These are phyloP conservation scores for Pimpla rufipes DNA, from an alignment of 2,888 invertebrate genomes.

Conservation along the genomic window DNA sequence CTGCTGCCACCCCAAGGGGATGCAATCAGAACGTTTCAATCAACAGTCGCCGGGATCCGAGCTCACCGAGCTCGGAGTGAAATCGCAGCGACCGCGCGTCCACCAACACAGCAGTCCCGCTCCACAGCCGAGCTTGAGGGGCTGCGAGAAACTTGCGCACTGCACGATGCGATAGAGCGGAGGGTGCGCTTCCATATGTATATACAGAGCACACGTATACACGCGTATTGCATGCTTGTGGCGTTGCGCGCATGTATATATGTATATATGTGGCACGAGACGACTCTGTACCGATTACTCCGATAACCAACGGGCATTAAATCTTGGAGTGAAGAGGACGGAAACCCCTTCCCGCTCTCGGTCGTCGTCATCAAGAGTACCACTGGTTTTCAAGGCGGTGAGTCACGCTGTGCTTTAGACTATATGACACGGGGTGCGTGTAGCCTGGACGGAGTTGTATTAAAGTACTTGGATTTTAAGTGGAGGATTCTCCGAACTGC, in stretches of 20 bases:
- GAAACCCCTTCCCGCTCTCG: slow-evolving; percentile 67
- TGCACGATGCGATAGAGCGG: slow-evolving; percentile 15
- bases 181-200: slow-evolving; percentile 34
- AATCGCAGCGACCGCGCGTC: slow-evolving; percentile 59
- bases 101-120: slow-evolving; percentile 8
- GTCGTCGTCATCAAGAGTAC: slow-evolving; percentile 50
- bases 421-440: background rate
- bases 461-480: slow-evolving; percentile 33
- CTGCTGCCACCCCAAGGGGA: slow-evolving; percentile 81
- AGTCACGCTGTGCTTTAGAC: slow-evolving; percentile 50
- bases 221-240: background rate
- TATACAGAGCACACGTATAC: slow-evolving; percentile 18
- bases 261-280: slow-evolving; percentile 65
- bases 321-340: slow-evolving; percentile 81
- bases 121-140: slow-evolving; percentile 30
- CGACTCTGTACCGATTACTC: slow-evolving; percentile 80
- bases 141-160: slow-evolving; percentile 45
- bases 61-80: slow-evolving; percentile 60
- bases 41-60: slow-evolving; percentile 80
- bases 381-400: slow-evolving; percentile 58
- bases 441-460: slow-evolving; percentile 16
- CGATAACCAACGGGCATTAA: slow-evolving; percentile 84
- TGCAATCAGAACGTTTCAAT: slow-evolving; percentile 86
- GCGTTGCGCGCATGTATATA: background rate
- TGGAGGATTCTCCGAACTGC: slow-evolving; percentile 44